Percentiles rank a stretch among this genome's conserved stretches.
These are phyloP conservation scores for Bos indicus DNA, from an alignment of 2,113 vertebrate genomes.

Conservation along the genomic window DNA sequence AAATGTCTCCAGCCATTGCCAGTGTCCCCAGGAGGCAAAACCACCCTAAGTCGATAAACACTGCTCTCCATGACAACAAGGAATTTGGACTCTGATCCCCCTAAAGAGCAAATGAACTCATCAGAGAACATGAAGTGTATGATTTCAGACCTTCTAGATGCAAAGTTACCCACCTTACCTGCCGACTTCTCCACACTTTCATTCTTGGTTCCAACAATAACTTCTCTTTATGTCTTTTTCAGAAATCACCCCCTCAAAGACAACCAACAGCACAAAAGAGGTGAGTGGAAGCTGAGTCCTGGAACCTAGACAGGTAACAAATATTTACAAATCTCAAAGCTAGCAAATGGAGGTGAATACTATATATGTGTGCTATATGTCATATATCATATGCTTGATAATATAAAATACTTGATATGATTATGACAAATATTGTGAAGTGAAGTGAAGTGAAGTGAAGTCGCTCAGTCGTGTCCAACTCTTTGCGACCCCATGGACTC, in stretches of 20 bases:
- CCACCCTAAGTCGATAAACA: not conserved
- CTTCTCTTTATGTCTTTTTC: not conserved
- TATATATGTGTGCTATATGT: not conserved
- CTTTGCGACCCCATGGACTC: too few species aligned
- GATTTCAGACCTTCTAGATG: not conserved
- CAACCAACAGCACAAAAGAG: not conserved
- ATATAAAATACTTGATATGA: not conserved
- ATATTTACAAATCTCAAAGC: not conserved
- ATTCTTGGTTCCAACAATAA: not conserved
- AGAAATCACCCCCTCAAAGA: not conserved
- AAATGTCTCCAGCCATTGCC: not conserved
- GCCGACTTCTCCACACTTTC: not conserved
- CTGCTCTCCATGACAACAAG: not conserved
- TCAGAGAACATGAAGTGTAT: not conserved
- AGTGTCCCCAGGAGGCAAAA: not conserved
- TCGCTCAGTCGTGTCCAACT: too few species aligned
- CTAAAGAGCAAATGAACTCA: not conserved
- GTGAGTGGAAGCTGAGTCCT: not conserved
- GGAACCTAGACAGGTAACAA: not conserved
- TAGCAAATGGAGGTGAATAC: not conserved
- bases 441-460: too few species aligned
- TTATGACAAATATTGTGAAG: not conserved
- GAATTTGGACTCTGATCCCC: not conserved
- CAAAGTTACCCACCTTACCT: not conserved
- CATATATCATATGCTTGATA: not conserved